phyloP scores from a whole-genome alignment of 2,797 vertebrate species.

The Mycteria americana region DNA sequence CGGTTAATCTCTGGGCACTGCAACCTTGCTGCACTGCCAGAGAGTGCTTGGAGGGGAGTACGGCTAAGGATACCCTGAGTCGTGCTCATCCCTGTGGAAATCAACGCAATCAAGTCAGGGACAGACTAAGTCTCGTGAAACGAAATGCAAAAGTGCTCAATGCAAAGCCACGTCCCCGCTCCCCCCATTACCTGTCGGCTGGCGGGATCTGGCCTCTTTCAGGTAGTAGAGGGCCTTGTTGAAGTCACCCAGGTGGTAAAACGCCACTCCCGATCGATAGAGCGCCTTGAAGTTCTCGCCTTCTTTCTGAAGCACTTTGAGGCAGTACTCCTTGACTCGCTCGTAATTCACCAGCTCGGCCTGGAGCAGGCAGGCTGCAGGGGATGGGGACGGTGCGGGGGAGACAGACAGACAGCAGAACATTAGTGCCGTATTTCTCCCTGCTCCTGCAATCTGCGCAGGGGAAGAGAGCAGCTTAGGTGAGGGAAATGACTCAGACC shows the following conservation, averaged over 20 bases:
- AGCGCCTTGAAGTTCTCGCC: conserved; percentile 98
- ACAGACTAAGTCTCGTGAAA: neutral
- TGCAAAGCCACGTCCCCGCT: neutral
- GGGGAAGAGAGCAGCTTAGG: neutral
- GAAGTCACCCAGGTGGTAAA: conserved; percentile 97
- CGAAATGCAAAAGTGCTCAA: neutral
- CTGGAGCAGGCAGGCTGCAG: conserved; percentile 92
- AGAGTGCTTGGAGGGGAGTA: neutral
- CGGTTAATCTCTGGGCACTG: neutral
- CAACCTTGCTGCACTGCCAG: neutral
- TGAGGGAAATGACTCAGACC: conserved; percentile 24
- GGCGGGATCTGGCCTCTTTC: conserved; percentile 95
- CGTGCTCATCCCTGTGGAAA: conserved; percentile 1
- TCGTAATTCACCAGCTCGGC: conserved; percentile 99
- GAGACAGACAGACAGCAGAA: neutral
- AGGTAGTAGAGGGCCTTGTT: conserved; percentile 97
- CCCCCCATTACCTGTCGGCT: conserved; percentile 86
- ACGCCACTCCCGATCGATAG: conserved; percentile 96
- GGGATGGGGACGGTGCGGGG: neutral
- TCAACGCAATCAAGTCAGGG: neutral
- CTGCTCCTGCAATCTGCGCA: neutral
- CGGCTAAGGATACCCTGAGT: neutral
- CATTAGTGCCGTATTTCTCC: neutral
- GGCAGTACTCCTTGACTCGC: conserved; percentile 96
- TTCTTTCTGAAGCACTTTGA: conserved; percentile 97